Percentiles rank a stretch among this genome's conserved stretches.
phyloP scores from a whole-genome alignment of 2,888 invertebrate species.

The Ethmia dodecea region DNA sequence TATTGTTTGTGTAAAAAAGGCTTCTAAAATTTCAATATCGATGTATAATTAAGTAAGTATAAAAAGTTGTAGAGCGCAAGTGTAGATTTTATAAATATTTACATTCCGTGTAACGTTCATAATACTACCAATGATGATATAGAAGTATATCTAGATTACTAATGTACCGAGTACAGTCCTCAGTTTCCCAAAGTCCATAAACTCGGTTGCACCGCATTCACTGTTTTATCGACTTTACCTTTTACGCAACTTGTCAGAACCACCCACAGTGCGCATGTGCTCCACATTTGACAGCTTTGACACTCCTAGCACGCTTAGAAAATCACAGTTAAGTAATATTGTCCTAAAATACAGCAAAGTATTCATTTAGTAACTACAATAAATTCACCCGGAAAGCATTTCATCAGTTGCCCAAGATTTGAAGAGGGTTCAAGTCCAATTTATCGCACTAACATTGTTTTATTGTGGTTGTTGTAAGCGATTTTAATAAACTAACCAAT shows the following conservation, averaged over 20 bases:
- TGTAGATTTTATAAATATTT: no score
- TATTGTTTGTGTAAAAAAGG: no score
- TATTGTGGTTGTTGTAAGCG: constrained; percentile 27
- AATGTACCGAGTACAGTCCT: no score
- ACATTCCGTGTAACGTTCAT: no score
- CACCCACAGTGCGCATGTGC: constrained; percentile 48
- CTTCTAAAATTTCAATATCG: no score
- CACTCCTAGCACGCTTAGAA: constrained; percentile 55
- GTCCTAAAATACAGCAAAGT: constrained; percentile 41
- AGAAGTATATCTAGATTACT: no score
- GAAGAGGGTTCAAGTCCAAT: no score
- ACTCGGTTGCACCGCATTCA: constrained; percentile 6
- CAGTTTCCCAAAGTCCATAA: no score
- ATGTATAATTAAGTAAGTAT: no score
- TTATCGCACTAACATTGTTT: no score
- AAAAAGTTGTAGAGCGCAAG: no score
- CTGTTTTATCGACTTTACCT: constrained; percentile 59
- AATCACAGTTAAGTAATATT: constrained; percentile 49
- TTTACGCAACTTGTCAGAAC: constrained; percentile 47
- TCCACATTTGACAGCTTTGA: constrained; percentile 50
- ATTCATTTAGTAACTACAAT: constrained; percentile 19
- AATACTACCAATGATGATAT: no score
- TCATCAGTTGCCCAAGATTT: background rate
- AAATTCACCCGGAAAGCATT: background rate
- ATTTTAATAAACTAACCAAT: constrained; percentile 34